A percentile compares a stretch with the other conserved stretches of the same genome.
Evolutionary conservation across 2,888 invertebrate genomes (phyloP).

Genomic region (Uloborus plumipes): DNA sequence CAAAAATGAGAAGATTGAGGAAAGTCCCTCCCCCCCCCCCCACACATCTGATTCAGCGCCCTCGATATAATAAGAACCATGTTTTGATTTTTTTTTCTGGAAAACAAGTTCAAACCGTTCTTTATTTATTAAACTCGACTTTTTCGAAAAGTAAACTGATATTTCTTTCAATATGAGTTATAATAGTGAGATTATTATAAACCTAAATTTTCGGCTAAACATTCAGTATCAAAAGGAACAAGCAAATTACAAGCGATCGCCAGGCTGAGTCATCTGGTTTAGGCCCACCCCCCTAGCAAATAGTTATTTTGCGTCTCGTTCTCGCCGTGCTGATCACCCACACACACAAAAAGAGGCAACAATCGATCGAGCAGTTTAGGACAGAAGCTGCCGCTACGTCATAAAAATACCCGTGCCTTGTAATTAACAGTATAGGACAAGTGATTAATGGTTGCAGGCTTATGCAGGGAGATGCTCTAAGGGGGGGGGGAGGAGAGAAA

Average conservation of each 20-base stretch:
- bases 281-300: slow-evolving; percentile 30
- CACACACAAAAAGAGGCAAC: slow-evolving; percentile 21
- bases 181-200: too few species aligned
- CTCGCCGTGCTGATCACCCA: slow-evolving; percentile 8
- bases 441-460: slow-evolving; percentile 57
- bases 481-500: slow-evolving; percentile 5
- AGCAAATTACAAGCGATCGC: slow-evolving; percentile 3
- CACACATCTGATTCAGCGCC: too few species aligned
- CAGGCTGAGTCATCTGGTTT: slow-evolving; percentile 32
- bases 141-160: too few species aligned
- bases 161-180: too few species aligned
- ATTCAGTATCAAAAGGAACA: background rate
- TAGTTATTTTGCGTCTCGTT: slow-evolving; percentile 18
- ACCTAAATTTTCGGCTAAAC: too few species aligned
- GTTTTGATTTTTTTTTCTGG: too few species aligned
- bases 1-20: too few species aligned
- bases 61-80: too few species aligned
- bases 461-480: slow-evolving; percentile 2
- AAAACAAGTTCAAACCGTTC: too few species aligned
- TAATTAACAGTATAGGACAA: slow-evolving; percentile 57
- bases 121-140: too few species aligned
- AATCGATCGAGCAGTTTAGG: slow-evolving; percentile 35
- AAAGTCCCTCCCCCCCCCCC: too few species aligned
- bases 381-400: slow-evolving; percentile 38
- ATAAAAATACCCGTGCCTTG: slow-evolving; percentile 56